phyloP scores from a whole-genome alignment of 2,113 vertebrate species.

The Vulpes vulpes region DNA sequence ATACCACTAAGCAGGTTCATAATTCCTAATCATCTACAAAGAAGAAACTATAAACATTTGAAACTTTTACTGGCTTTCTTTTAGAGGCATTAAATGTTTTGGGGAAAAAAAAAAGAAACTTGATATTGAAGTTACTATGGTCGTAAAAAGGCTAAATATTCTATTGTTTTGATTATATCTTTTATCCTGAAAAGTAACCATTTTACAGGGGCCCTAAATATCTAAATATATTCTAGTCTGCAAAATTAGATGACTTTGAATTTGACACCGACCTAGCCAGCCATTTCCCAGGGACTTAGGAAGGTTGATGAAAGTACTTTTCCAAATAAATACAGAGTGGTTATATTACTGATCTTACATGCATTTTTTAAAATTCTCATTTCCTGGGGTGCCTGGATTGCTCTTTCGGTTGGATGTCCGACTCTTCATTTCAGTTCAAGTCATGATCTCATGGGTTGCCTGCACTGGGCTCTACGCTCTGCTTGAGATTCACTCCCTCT shows the following conservation, averaged over 20 bases:
- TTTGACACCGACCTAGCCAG: background rate
- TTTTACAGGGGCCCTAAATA: background rate
- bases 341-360: background rate
- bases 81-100: background rate
- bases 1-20: background rate
- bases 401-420: background rate
- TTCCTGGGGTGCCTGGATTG: background rate
- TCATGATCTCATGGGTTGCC: background rate
- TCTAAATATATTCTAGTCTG: background rate
- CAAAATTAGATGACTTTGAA: conserved; percentile 1
- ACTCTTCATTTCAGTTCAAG: background rate
- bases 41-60: conserved; percentile 21
- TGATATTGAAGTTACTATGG: background rate
- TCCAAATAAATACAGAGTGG: background rate
- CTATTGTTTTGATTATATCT: background rate
- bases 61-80: conserved; percentile 17
- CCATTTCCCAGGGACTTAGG: background rate
- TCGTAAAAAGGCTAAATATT: background rate
- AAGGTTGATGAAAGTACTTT: background rate
- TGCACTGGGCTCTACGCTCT: background rate
- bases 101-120: background rate
- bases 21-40: background rate
- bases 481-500: background rate
- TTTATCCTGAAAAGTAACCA: background rate
- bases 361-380: background rate